Conservation (phyloP, 2,113 vertebrate species). For the Cyanoderma ruficeps region DNA sequence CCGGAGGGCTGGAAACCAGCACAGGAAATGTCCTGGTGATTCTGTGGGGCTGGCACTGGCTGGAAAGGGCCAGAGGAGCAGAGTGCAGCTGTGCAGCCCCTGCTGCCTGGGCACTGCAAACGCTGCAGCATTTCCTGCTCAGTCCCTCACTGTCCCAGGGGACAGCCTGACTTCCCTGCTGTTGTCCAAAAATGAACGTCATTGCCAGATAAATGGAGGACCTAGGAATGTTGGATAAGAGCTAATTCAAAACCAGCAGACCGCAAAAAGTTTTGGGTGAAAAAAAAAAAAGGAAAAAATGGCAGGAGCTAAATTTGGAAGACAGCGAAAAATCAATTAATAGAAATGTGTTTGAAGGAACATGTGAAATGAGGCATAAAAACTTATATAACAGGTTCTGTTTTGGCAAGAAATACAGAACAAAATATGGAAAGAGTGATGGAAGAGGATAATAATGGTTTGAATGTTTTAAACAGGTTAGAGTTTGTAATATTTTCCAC, state of each 20-base stretch:
- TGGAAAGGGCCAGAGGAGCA: neutral
- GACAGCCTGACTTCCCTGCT: neutral
- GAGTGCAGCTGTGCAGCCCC: neutral
- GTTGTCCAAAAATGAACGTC: neutral
- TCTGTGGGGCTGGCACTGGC: neutral
- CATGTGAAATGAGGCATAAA: neutral
- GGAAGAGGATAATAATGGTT: neutral
- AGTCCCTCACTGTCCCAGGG: neutral
- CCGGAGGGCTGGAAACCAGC: too few species aligned
- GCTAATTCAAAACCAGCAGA: neutral
- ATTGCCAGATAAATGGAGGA: neutral
- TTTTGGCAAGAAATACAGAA: neutral
- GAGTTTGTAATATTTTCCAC: neutral
- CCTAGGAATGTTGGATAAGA: neutral
- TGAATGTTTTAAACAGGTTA: constrained; percentile 26
- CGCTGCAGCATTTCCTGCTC: neutral
- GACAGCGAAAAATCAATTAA: neutral
- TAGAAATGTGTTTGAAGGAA: neutral
- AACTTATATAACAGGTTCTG: neutral
- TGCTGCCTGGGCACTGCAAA: neutral
- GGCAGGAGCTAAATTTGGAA: neutral
- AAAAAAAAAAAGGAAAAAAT: neutral
- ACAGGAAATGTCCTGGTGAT: neutral
- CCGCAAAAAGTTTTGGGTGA: neutral
- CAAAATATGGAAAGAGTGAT: neutral